phyloP scores from a whole-genome alignment of 1,140 invertebrate species.

The Spodoptera litura region DNA sequence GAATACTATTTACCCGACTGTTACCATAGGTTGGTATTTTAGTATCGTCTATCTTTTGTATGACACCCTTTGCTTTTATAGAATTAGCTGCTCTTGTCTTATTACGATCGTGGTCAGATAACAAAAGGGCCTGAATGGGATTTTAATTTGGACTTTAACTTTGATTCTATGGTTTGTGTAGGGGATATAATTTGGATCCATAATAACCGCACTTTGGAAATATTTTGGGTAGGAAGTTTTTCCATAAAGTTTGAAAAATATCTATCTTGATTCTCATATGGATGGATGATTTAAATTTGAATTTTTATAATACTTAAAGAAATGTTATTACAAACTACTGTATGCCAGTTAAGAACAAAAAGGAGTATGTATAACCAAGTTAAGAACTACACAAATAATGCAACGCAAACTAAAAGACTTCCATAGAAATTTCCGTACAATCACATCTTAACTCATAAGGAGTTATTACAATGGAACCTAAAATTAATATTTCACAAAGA shows the following conservation, averaged over 20 bases:
- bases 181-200: slow-evolving; percentile 17
- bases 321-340: neutral
- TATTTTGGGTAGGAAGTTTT: neutral
- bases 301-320: neutral
- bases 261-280: too few species aligned
- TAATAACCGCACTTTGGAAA: neutral
- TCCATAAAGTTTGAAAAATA: too few species aligned
- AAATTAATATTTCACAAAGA: slow-evolving; percentile 62
- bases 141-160: slow-evolving; percentile 70
- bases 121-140: slow-evolving; percentile 68
- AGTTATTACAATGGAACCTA: slow-evolving; percentile 67
- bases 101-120: slow-evolving; percentile 78
- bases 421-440: slow-evolving; percentile 15
- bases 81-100: slow-evolving; percentile 81
- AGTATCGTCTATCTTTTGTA: slow-evolving; percentile 64
- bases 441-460: slow-evolving; percentile 58
- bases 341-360: neutral
- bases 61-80: slow-evolving; percentile 81
- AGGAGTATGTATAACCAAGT: neutral
- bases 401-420: neutral
- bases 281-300: too few species aligned
- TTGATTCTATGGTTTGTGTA: slow-evolving; percentile 43
- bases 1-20: slow-evolving; percentile 2
- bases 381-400: slow-evolving; percentile 16
- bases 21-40: slow-evolving; percentile 51